phyloP scores from a whole-genome alignment of 1,140 invertebrate species.

The Drusus annulatus region DNA sequence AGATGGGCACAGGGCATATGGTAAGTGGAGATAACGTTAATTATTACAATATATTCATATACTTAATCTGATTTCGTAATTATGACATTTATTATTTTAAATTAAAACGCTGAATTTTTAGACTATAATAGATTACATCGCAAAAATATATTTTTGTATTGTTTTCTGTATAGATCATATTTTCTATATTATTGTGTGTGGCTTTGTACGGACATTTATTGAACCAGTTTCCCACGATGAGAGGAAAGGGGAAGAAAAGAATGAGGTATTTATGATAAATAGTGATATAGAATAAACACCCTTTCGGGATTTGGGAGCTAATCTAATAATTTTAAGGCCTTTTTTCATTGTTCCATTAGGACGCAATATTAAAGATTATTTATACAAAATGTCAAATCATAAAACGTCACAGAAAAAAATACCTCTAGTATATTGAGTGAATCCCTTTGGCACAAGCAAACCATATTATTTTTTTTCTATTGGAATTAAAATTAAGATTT shows the following conservation, averaged over 20 bases:
- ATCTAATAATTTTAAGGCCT: constrained; percentile 55
- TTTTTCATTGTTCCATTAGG: constrained; percentile 58
- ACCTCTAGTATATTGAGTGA: neutral
- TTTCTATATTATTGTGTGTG: neutral
- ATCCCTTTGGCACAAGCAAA: constrained; percentile 48
- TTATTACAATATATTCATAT: neutral
- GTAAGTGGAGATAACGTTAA: neutral
- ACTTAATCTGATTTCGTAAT: constrained; percentile 2
- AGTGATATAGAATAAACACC: constrained; percentile 20
- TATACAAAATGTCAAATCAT: constrained; percentile 26
- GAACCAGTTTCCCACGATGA: neutral
- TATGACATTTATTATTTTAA: neutral
- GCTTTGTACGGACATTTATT: constrained; percentile 27
- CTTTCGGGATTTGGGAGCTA: neutral
- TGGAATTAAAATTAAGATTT: too few relatives aligned
- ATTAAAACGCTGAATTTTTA: constrained; percentile 26
- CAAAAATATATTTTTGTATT: constrained; percentile 52
- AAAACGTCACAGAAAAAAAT: constrained; percentile 25
- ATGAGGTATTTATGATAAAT: neutral
- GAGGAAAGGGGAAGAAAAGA: neutral
- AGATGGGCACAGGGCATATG: neutral
- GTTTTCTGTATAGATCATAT: constrained; percentile 13
- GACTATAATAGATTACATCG: constrained; percentile 44
- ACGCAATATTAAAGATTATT: constrained; percentile 49
- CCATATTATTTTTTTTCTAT: neutral